These are phyloP conservation scores for Pelobates fuscus DNA, from an alignment of 2,113 vertebrate species.

Conservation along the genomic window DNA sequence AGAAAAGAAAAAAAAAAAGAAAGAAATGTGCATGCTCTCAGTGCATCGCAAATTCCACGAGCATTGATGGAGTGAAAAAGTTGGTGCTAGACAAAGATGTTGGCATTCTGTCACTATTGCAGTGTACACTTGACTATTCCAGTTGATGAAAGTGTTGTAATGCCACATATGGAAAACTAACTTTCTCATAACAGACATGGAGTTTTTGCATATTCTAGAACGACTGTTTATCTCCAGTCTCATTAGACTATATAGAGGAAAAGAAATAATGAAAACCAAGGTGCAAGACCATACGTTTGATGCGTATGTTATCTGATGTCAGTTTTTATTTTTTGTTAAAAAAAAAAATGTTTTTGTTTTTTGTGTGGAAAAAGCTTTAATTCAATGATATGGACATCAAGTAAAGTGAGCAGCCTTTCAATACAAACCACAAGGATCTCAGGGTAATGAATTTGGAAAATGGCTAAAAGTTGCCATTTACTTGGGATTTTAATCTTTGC, in stretches of 20 bases:
- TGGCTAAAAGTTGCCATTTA: conserved; percentile 23
- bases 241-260: too few species aligned
- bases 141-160: too few species aligned
- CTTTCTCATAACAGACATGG: too few species aligned
- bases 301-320: not conserved
- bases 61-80: not conserved
- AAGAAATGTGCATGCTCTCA: not conserved
- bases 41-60: not conserved
- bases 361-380: conserved; percentile 34
- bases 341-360: not conserved
- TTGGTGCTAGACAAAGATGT: conserved; percentile 24
- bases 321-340: not conserved
- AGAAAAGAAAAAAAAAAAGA: conserved; percentile 28
- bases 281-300: not conserved
- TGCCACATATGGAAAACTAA: too few species aligned
- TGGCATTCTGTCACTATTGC: not conserved
- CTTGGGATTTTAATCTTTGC: not conserved
- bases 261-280: too few species aligned
- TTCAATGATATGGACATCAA: conserved; percentile 23
- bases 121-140: not conserved
- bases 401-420: conserved; percentile 31
- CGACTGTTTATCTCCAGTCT: too few species aligned
- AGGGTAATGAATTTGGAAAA: conserved; percentile 44
- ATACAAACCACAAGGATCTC: conserved; percentile 43
- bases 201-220: too few species aligned